A percentile compares a stretch with the other conserved stretches of the same genome.
Conservation (phyloP, 2,797 vertebrate genomes). For the Dromococcyx pavoninus region DNA sequence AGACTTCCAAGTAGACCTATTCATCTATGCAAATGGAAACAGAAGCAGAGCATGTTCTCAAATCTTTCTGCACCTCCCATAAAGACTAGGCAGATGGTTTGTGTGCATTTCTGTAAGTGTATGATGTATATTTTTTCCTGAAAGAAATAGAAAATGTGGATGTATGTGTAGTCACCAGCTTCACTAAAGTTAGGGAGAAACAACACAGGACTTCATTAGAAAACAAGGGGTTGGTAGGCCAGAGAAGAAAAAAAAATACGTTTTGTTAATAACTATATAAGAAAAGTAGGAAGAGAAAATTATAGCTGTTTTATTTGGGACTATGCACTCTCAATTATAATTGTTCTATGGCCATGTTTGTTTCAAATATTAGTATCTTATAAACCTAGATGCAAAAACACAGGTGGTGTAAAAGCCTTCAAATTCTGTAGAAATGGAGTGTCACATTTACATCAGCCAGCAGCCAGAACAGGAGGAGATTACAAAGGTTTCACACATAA, state of each 20-base stretch:
- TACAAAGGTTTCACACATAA: background rate
- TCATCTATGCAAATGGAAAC: conserved; percentile 10
- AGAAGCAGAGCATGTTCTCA: background rate
- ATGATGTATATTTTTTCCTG: conserved; percentile 36
- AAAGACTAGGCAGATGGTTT: conserved; percentile 32
- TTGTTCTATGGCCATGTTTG: background rate
- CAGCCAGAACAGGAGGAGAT: background rate
- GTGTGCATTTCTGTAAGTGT: background rate
- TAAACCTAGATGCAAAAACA: background rate
- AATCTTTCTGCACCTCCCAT: background rate
- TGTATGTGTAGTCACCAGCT: background rate
- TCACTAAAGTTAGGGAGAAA: background rate
- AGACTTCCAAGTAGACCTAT: background rate
- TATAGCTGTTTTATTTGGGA: background rate
- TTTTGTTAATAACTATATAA: background rate
- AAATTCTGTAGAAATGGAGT: background rate
- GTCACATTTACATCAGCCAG: background rate
- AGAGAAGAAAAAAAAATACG: background rate
- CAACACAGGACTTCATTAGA: background rate
- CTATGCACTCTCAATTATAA: background rate
- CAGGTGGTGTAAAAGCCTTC: background rate
- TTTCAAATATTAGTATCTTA: background rate
- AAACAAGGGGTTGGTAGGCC: background rate
- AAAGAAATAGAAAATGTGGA: background rate
- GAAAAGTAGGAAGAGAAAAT: background rate